Conservation (phyloP, 1,140 invertebrate species). For the Hylaeus anthracinus region DNA sequence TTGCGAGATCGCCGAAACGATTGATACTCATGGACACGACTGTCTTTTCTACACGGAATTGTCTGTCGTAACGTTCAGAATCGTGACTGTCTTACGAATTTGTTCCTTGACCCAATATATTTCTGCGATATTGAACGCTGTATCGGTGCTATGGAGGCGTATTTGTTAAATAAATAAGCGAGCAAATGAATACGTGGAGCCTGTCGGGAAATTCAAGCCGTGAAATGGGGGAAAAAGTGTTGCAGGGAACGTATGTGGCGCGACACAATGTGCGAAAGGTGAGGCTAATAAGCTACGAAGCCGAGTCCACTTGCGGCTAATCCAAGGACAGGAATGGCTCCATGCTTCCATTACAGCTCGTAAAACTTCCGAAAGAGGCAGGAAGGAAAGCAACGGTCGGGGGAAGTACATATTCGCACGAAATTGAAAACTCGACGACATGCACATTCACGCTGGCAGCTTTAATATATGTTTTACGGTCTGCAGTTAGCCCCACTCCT, state of each 20-base stretch:
- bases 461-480: conserved; percentile 79
- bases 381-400: conserved; percentile 24
- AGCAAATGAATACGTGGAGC: no score
- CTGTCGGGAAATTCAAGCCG: no score
- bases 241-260: not conserved
- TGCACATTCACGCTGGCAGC: conserved; percentile 74
- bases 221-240: not conserved
- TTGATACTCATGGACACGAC: no score
- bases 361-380: conserved; percentile 76
- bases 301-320: conserved; percentile 32
- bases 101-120: no score
- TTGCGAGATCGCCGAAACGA: no score
- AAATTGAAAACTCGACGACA: conserved; percentile 79
- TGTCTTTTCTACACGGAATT: no score
- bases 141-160: no score
- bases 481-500: conserved; percentile 55
- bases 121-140: no score
- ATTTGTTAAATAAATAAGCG: no score
- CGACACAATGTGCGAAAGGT: conserved; percentile 59
- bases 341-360: conserved; percentile 70
- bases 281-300: conserved; percentile 71
- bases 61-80: no score
- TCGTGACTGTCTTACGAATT: no score
- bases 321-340: conserved; percentile 29
- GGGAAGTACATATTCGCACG: conserved; percentile 73